Conservation (phyloP, 1,140 invertebrate species). For the Habropoda laboriosa region DNA sequence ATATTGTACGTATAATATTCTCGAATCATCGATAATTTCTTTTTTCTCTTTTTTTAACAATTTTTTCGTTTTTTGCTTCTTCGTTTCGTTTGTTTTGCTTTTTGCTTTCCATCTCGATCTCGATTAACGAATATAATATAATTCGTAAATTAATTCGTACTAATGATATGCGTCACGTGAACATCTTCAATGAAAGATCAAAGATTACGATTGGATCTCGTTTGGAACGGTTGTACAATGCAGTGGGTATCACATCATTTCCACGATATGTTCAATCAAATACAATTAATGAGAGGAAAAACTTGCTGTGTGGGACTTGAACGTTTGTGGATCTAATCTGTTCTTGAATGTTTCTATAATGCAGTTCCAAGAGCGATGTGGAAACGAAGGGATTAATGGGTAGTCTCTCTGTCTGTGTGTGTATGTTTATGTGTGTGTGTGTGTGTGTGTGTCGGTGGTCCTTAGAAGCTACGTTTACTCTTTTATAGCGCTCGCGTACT, state of each 20-base stretch:
- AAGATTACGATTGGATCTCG: conserved; percentile 36
- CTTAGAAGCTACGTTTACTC: conserved; percentile 60
- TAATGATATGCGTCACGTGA: conserved; percentile 63
- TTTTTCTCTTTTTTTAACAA: no score
- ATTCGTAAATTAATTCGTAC: conserved; percentile 53
- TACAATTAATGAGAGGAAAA: conserved; percentile 50
- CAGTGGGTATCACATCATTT: conserved; percentile 49
- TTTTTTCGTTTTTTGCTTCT: conserved; percentile 43
- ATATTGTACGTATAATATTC: no score
- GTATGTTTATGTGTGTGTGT: no score
- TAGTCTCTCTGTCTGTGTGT: no score
- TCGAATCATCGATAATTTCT: conserved; percentile 5
- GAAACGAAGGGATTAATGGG: conserved; percentile 61
- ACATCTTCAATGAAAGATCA: conserved; percentile 47
- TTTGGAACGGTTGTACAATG: conserved; percentile 45
- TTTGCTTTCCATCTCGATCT: conserved; percentile 43
- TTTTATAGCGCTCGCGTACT: conserved; percentile 59
- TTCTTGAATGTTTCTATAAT: conserved; percentile 49
- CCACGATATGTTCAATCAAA: conserved; percentile 67
- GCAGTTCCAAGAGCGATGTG: conserved; percentile 41
- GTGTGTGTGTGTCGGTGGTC: conserved; percentile 54
- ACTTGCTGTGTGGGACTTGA: neutral
- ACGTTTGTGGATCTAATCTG: conserved; percentile 30
- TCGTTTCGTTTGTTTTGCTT: conserved; percentile 27
- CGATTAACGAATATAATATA: conserved; percentile 33